Base-by-base conservation (phyloP, 2,113 vertebrate species). In the Limanda limanda region DNA sequence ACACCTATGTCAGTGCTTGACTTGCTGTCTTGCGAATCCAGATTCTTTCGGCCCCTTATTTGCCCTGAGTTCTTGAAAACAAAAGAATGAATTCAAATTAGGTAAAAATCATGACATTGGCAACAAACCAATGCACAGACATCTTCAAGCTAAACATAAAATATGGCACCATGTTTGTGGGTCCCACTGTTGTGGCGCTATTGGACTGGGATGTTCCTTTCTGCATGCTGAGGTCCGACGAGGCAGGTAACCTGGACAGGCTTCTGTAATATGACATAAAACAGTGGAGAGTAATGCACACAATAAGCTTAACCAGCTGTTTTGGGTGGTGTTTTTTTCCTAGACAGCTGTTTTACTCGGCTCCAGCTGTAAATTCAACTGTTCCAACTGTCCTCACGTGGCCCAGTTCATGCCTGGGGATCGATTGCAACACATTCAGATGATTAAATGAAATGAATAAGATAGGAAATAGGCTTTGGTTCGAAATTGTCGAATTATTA, bases 161-260 rank as follows among this genome's bases (percentile, higher is more conserved):
- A 5, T 11, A 52, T 67, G 77, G 78, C 64, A 92, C 92, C 63
- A 86, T 92, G 68, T 81, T 92, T 57, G 81, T 42, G 42, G 88
- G 66, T 62, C 58, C 87, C 51, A 56, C 11, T 10, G 77, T 85
- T 55, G 71, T 67, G 35, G 84, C 64, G 14, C 75, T 56, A 1
- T 69, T 81, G 2, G 78, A 59, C 76, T 88, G 92, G 57, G 85
- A 88, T 5, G 73, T 76, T 74, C 93, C 93, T 74, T 95, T 95
- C 54, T 86, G 84, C 35, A 82, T 2, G 23, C 77, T n/a, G 5
- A 18, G 18, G 37, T 89, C 86, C 14, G 90, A 83, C 24, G 91
- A 79, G 1, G 81, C 75, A 2, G 92, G 91, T 72, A 93, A 84
- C 60, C 93, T 92, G 84, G 91, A 94, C 2, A 94, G 80, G 72